Base-by-base conservation (phyloP, 1,140 invertebrate species). In the Choristoneura fumiferana region DNA sequence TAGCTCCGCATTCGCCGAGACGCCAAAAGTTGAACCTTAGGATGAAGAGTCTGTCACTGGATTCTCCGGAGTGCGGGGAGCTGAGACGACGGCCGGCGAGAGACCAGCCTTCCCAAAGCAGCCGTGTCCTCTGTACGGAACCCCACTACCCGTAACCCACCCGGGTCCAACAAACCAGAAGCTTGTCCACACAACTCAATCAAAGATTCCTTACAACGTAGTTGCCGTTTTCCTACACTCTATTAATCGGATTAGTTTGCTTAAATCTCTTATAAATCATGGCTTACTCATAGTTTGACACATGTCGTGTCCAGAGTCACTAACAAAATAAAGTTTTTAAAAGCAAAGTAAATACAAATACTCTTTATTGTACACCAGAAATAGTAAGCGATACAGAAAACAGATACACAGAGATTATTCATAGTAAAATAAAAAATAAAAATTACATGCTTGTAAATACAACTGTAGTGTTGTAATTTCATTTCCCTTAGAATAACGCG, bases 1-100 rank as follows among this genome's bases (percentile, higher is more conserved):
- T 94, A 98, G 97, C 97, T 71, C 97, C 97, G 60, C 97, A 98
- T 91, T 98, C 97, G 88, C 97, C 97, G 69, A 94, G 97, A 82
- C 93, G 97, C 59, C 96, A 98, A 92, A 96, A 98, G 90, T 92
- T 99, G 89, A 98, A 98, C 90, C 93, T 98, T 85, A 93, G 98
- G 74, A 98, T 98, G 97, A 99, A 99, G 92, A 98, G 96, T 83
- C 93, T 99, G 71, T 98, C 97, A 37, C 88, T 99, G 92, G 98
- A 99, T 86, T 98, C 96, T 8, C 97, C 97, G 14, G 97, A 99
- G 89, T 96, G 96, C 57, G 94, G 95, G 13, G 96, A 97, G 87
- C 94, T 95, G 87, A 88, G 96, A 69, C 92, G 96, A 73, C 92
- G 95, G 10, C 91, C 93, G 6, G 57, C 59, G 38, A 69, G 83